Percentiles rank a stretch among this genome's conserved stretches.
These are phyloP conservation scores for Coremacera marginata DNA, from an alignment of 2,888 invertebrate genomes.

Conservation along the genomic window DNA sequence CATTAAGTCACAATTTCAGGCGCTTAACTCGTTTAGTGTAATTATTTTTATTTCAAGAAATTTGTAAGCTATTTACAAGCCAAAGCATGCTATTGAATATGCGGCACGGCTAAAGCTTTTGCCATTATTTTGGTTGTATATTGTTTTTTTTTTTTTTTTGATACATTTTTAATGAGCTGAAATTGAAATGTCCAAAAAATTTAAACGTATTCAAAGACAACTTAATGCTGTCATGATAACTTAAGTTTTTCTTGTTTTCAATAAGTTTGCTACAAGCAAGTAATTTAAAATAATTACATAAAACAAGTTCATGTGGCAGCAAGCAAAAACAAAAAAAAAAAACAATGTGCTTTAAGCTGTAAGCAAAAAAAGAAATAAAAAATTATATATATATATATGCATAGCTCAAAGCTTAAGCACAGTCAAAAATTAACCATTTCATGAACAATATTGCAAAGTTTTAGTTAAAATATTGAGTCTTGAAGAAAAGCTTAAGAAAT, in stretches of 20 bases:
- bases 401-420: not conserved
- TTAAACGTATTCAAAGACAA: constrained; percentile 8
- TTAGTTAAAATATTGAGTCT: no score
- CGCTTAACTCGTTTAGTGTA: not conserved
- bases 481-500: no score
- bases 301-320: constrained; percentile 3
- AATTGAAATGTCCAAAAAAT: constrained; percentile 4
- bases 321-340: not conserved
- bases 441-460: no score
- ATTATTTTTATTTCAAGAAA: not conserved
- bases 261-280: not conserved
- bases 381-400: no score
- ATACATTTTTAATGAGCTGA: not conserved
- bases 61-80: not conserved
- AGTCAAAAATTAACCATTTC: no score
- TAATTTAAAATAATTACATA: not conserved
- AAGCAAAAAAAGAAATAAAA: no score
- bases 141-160: not conserved
- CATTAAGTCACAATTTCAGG: constrained; percentile 8
- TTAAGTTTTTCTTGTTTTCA: not conserved
- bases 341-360: no score
- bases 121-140: not conserved
- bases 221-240: constrained; percentile 15
- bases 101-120: not conserved
- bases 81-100: not conserved